phyloP scores from a whole-genome alignment of 2,888 invertebrate species.

The Calliopum simillimum region DNA sequence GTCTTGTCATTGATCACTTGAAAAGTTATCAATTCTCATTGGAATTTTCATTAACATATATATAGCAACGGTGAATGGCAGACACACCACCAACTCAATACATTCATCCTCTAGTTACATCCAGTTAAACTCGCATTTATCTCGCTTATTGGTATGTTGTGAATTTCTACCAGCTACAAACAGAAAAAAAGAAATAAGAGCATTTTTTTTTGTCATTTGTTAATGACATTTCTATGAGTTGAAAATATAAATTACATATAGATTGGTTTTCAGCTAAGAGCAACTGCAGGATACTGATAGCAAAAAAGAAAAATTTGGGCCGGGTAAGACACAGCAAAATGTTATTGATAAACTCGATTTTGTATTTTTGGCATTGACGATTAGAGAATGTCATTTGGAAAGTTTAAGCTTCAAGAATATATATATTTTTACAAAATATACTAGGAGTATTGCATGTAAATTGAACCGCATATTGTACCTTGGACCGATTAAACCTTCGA shows the following conservation, averaged over 20 bases:
- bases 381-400: too few relatives aligned
- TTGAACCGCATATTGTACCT: too few relatives aligned
- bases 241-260: neutral
- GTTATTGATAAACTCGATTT: too few relatives aligned
- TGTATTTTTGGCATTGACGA: too few relatives aligned
- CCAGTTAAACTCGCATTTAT: constrained; percentile 31
- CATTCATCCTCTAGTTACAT: constrained; percentile 10
- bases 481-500: too few relatives aligned
- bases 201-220: neutral
- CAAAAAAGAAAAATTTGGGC: neutral
- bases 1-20: neutral
- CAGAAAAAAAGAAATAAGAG: neutral
- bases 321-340: too few relatives aligned
- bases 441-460: too few relatives aligned
- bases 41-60: constrained; percentile 17
- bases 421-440: too few relatives aligned
- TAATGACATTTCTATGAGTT: constrained; percentile 20
- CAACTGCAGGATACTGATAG: constrained; percentile 5
- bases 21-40: neutral
- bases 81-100: neutral
- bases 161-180: neutral
- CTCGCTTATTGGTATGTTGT: constrained; percentile 3
- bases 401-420: too few relatives aligned
- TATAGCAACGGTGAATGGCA: too few relatives aligned
- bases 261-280: neutral